These are phyloP conservation scores for Kryptopterus vitreolus DNA, from an alignment of 2,797 vertebrate species.

Conservation along the genomic window DNA sequence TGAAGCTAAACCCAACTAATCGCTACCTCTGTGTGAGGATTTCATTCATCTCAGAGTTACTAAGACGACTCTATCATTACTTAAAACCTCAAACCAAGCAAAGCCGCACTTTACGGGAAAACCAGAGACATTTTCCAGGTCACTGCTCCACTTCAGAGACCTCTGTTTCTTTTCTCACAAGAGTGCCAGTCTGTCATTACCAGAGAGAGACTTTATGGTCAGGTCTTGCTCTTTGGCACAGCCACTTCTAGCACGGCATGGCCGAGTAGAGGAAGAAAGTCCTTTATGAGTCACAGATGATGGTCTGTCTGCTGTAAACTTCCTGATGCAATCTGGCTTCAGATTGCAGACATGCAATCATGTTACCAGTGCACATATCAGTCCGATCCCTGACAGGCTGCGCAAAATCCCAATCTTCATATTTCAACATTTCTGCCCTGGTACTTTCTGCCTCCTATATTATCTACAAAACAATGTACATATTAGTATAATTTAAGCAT, in stretches of 20 bases:
- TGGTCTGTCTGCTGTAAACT: constrained; percentile 45
- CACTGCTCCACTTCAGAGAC: constrained; percentile 67
- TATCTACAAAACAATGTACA: background rate
- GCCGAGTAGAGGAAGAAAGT: constrained; percentile 53
- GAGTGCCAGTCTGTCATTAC: constrained; percentile 68
- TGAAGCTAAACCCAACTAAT: background rate
- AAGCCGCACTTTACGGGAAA: constrained; percentile 63
- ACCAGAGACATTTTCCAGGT: constrained; percentile 63
- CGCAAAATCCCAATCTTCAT: background rate
- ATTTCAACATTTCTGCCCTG: background rate
- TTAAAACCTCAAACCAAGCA: constrained; percentile 57
- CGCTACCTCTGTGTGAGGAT: constrained; percentile 14
- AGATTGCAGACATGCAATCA: constrained; percentile 31
- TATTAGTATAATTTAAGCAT: background rate
- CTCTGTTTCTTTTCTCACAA: constrained; percentile 52
- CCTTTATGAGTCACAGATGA: constrained; percentile 64
- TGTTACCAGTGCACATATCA: constrained; percentile 3
- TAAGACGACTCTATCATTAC: constrained; percentile 60
- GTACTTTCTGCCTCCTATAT: background rate
- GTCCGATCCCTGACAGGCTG: background rate
- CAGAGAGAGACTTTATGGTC: constrained; percentile 56
- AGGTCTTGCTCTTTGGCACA: constrained; percentile 54
- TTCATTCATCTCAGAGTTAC: constrained; percentile 45
- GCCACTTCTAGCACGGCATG: constrained; percentile 55
- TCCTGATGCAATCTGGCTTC: constrained; percentile 38